phyloP scores from a whole-genome alignment of 1,140 invertebrate genomes.

The Cryptotermes secundus region DNA sequence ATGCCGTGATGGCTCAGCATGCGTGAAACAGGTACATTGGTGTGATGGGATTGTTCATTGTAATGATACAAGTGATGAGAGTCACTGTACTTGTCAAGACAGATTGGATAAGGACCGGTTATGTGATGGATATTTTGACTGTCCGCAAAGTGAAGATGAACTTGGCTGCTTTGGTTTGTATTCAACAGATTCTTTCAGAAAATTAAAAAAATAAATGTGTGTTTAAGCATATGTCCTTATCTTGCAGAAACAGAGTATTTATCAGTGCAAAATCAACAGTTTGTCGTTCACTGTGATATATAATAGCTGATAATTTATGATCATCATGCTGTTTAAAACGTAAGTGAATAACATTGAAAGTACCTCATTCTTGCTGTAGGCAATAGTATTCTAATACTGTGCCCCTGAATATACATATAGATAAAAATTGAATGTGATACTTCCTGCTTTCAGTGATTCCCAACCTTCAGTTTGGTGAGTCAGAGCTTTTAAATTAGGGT shows the following conservation, averaged over 20 bases:
- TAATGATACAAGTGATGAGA: slow-evolving; percentile 78
- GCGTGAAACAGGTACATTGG: slow-evolving; percentile 59
- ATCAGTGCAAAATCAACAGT: not conserved
- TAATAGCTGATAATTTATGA: too few species aligned
- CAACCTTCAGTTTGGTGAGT: too few species aligned
- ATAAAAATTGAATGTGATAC: too few species aligned
- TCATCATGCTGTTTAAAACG: too few species aligned
- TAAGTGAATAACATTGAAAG: too few species aligned
- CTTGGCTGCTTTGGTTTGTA: slow-evolving; percentile 66
- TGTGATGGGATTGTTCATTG: slow-evolving; percentile 79
- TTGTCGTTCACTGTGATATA: not conserved
- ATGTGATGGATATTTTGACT: slow-evolving; percentile 79
- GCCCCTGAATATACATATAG: too few species aligned
- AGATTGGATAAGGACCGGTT: slow-evolving; percentile 61
- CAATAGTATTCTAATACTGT: too few species aligned
- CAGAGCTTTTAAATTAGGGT: too few species aligned
- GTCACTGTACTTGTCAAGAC: slow-evolving; percentile 66
- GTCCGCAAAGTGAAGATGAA: slow-evolving; percentile 75
- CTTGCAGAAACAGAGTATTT: not conserved
- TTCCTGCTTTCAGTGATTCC: too few species aligned
- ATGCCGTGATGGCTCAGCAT: slow-evolving; percentile 56
- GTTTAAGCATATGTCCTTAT: not conserved
- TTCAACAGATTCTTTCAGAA: not conserved
- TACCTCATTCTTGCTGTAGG: too few species aligned
- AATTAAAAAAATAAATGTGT: too few species aligned